Percentiles rank a stretch among this genome's conserved stretches.
Conservation (phyloP, 2,888 invertebrate genomes). For the Polyommatus iphigenia region DNA sequence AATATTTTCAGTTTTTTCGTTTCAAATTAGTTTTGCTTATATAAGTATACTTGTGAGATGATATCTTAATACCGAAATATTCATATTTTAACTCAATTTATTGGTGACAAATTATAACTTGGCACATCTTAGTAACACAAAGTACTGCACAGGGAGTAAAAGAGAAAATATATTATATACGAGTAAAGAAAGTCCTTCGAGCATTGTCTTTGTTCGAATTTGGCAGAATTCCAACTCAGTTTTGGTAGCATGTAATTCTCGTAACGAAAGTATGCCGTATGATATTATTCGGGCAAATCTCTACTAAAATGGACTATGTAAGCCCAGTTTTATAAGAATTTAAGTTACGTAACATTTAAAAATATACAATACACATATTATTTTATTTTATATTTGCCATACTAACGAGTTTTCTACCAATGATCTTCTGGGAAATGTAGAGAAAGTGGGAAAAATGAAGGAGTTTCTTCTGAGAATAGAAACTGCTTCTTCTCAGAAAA, state of each 20-base stretch:
- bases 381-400: too few species aligned
- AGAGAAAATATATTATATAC: constrained; percentile 16
- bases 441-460: too few species aligned
- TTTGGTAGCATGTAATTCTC: neutral
- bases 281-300: neutral
- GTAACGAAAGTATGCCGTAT: constrained; percentile 11
- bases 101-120: neutral
- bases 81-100: neutral
- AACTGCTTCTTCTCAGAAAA: neutral
- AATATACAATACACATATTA: too few species aligned
- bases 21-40: neutral
- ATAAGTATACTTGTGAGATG: neutral
- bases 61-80: too few species aligned
- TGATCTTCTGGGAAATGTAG: too few species aligned
- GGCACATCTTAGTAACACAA: neutral
- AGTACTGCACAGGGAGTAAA: neutral
- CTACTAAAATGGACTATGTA: neutral
- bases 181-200: constrained; percentile 10
- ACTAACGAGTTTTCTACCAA: too few species aligned
- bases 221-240: neutral
- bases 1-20: neutral
- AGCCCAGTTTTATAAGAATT: neutral
- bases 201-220: neutral
- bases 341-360: too few species aligned
- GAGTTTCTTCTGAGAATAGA: too few species aligned